Base-by-base conservation (phyloP, 1,140 invertebrate genomes). In the Brachionus koreanus region DNA sequence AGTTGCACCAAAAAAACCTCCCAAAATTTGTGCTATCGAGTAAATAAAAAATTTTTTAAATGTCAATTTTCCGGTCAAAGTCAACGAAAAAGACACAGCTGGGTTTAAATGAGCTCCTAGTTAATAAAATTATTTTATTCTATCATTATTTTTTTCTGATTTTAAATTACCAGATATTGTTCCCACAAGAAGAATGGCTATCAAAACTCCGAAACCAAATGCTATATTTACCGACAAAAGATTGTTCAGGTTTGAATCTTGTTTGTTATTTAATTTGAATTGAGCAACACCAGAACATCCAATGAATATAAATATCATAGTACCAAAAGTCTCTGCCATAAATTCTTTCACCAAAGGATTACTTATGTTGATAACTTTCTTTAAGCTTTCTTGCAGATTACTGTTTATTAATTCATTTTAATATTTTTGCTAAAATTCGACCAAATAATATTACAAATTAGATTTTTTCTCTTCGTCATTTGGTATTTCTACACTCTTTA, bases 91-190 rank as follows among this genome's bases (percentile, higher is more conserved):
- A 0, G 90, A 88, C 1, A 91, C 89, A 3, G 90, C 90, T 13
- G 91, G 91, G 84, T 91, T 91, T n/a, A 91, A 83, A 85, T 91
- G 91, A 3, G 87, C 90, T 76, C 90, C 91, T 90, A 81, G 1
- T 57, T 5, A 43, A 86, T 83, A 46, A 83, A 12, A 19, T 43
- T 39, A 33, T 52, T 29, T n/a, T 19, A 46, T 5, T 23, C 52
- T 49, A 46, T n/a, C n/a, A n/a, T 3, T 16, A 76, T 25, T 13
- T 52, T 37, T 57, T 35, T 23, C 5, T 0, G 29, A 49, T 23
- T 37, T 7, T 12, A 29, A 29, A 29, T 75, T 33, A 79, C 76
- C 76, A 19, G 76, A 79, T 23, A 79, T 35, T 79, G 52, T 79
- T 61, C 76, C 76, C 0, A 61, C 76, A 23, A 79, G 16, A 61